Base-by-base conservation (phyloP, 2,797 vertebrate genomes). In the Carapus acus region DNA sequence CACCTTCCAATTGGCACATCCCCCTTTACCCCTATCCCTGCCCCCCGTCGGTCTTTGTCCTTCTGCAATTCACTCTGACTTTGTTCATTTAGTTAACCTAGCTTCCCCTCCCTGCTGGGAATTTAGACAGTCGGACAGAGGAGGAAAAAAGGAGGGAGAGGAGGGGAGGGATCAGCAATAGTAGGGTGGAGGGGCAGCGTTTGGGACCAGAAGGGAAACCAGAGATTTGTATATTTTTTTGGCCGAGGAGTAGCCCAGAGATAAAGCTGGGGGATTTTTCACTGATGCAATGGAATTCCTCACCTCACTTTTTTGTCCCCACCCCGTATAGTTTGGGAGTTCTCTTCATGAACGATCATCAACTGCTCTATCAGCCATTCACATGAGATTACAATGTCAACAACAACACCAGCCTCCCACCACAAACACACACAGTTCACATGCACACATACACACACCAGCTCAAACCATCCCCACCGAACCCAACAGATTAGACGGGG, bases 61-160 rank as follows among this genome's bases (percentile, higher is more conserved):
- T 86, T 78, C 83, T 86, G 83, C 87, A 84, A 83, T 89, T 90
- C 86, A 85, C 88, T 88, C 86, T 87, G 90, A 91, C 89, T 89
- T 90, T 91, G 89, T 91, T 90, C 92, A 92, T 91, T 93, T 93
- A 93, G 87, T 88, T 87, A 92, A 90, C 88, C 87, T 90, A 83
- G 91, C 93, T 94, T 94, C 91, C 93, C 88, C 87, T 90, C 87
- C 88, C 84, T 80, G 79, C 90, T 89, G 88, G 81, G 84, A 78
- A 71, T 64, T 70, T 65, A 70, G 78, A 73, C 44, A 68, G 57
- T 66, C 67, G 59, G 59, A 68, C 48, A 54, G 29, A 57, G 49
- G 57, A 31, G 29, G 45, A 29, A 48, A 67, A 45, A 49, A 62
- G 69, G 66, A 61, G 59, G 58, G 20, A 31, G 31, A 37, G 53